Evolutionary conservation across 35 echinoderm and acorn worm species (phyloP).

Genomic region (Heliocidaris erythrogramma): DNA sequence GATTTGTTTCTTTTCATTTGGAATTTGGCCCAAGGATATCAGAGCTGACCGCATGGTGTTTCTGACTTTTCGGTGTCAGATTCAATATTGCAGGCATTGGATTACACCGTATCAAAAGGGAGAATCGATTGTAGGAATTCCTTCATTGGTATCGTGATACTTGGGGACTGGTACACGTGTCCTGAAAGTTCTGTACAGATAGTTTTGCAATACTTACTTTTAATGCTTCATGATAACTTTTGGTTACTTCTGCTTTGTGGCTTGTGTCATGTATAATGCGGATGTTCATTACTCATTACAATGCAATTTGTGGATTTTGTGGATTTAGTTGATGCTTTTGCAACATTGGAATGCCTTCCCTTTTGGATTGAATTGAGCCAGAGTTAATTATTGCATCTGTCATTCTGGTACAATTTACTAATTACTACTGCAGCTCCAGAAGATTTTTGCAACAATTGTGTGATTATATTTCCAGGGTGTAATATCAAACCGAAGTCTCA

Average conservation of each 20-base stretch:
- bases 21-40: not conserved
- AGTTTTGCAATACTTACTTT: too few species aligned
- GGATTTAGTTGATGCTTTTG: not conserved
- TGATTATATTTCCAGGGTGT: not conserved
- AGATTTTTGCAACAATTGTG: not conserved
- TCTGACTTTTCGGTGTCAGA: not conserved
- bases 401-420: not conserved
- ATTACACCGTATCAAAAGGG: not conserved
- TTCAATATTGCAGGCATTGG: slow-evolving; percentile 3
- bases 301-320: not conserved
- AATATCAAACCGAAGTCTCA: not conserved
- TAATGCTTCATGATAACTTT: too few species aligned
- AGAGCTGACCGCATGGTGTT: not conserved
- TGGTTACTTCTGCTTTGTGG: too few species aligned
- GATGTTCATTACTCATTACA: too few species aligned
- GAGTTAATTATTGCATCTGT: not conserved
- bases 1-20: not conserved
- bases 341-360: not conserved
- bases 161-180: too few species aligned
- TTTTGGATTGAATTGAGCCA: not conserved
- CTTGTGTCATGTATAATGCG: too few species aligned
- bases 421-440: not conserved
- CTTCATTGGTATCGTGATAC: too few species aligned
- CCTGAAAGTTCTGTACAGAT: too few species aligned
- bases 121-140: not conserved